A percentile compares a stretch with the other conserved stretches of the same genome.
Evolutionary conservation across 2,113 vertebrate species (phyloP).

Genomic region (Burhinus bistriatus): DNA sequence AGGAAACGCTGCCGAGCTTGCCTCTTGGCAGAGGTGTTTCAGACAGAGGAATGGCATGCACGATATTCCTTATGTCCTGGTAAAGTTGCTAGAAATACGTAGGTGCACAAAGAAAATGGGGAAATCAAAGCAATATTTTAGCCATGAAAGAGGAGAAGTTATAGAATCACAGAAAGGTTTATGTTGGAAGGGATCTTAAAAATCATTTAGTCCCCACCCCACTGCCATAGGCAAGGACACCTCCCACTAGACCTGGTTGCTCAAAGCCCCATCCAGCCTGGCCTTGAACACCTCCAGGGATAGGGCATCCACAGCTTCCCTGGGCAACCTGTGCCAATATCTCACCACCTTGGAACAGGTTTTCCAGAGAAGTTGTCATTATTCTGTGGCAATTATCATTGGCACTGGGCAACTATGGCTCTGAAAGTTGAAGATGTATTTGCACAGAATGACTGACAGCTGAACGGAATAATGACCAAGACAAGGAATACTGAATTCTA

Average conservation of each 20-base stretch:
- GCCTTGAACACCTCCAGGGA: background rate
- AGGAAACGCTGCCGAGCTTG: background rate
- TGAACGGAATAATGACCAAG: background rate
- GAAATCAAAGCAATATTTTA: background rate
- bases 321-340: background rate
- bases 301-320: background rate
- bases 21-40: background rate
- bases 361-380: background rate
- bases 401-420: background rate
- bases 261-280: background rate
- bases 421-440: background rate
- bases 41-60: background rate
- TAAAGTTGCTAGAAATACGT: background rate
- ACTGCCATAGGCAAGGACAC: background rate
- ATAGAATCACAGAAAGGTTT: background rate
- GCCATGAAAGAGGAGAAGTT: background rate
- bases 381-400: background rate
- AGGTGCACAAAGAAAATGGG: background rate
- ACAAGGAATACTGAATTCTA: background rate
- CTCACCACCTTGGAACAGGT: background rate
- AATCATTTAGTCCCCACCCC: background rate
- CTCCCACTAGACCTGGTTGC: background rate
- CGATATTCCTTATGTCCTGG: background rate
- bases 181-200: background rate
- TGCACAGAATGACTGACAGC: background rate